Evolutionary conservation across 2,113 vertebrate genomes (phyloP).

Genomic region (Sus scrofa): T2T-Sscrofa CM000814.6:125099001-125099500

Average conservation of each 20-base stretch:
- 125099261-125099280: not conserved
- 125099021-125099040: not conserved
- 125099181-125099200: not conserved
- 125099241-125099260: not conserved
- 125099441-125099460: not conserved
- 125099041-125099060: not conserved
- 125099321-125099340: not conserved
- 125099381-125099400: not conserved
- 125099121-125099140: not conserved
- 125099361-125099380: not conserved
- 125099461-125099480: not conserved
- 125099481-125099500: not conserved
- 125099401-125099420: not conserved
- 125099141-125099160: not conserved
- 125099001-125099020: not conserved
- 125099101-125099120: not conserved
- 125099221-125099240: not conserved
- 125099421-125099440: not conserved
- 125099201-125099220: not conserved
- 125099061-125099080: not conserved
- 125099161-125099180: not conserved
- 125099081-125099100: not conserved
- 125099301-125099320: not conserved
- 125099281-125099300: not conserved
- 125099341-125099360: not conserved